Evolutionary conservation across 2,888 invertebrate genomes (phyloP), one percentile per base, ranked within the genome.

Genomic region (Drosophila fulvimacula): DNA sequence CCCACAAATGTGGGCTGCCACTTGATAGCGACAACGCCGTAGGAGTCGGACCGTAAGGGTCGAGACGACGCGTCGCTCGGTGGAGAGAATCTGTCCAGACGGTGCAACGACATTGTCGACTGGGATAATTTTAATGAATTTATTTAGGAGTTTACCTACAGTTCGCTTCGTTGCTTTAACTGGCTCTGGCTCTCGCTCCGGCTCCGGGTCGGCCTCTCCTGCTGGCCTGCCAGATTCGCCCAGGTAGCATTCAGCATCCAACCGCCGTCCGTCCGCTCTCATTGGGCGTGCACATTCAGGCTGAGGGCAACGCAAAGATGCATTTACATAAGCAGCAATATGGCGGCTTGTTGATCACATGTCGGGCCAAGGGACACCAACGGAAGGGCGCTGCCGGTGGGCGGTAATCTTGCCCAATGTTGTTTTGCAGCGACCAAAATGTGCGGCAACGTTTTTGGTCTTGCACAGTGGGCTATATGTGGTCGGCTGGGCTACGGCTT

Each of bases 391-490:
- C 34, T 17, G n/a, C 53, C 48, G 36, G 74, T 69, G 42, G 65
- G 66, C 64, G 69, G 63, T 24, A 30, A 36, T 55, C 48, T 41
- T 49, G 64, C 65, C 73, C 83, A 85, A 78, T 82, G 81, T 84
- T 86, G 88, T 88, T 84, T 82, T 78, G 69, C 72, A 79, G 68
- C 81, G 80, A 90, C 90, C 90, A 81, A 90, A 91, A 91, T 90
- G 89, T 90, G 90, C 84, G 91, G 88, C 90, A 79, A 88, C 88
- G 82, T 88, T 88, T 83, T 88, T 82, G 89, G 90, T 88, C 84
- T 84, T 81, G 89, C 85, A 89, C 82, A 83, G 82, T 85, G 87
- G 85, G 82, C 84, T 82, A 80, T 77, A 85, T 89, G 90, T 78
- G 91, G 82, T 86, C 76, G 53, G 58, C 46, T 39, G 15, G 36